phyloP scores from a whole-genome alignment of 1,140 invertebrate species.

The Aleiodes sp. region DNA sequence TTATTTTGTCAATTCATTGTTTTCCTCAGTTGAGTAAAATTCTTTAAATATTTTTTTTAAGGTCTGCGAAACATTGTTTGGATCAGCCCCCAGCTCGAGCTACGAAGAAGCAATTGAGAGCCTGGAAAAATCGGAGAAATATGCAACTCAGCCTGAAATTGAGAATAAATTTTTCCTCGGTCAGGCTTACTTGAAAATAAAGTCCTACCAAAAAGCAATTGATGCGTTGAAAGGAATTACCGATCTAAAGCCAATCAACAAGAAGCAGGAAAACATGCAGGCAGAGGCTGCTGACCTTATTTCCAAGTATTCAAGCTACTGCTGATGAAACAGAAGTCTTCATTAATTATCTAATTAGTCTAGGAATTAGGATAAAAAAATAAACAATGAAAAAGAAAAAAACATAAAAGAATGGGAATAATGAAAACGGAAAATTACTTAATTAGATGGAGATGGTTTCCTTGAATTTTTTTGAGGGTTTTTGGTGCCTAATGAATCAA shows the following conservation, averaged over 20 bases:
- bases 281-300: conserved; percentile 49
- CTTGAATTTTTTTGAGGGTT: no score
- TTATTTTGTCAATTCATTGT: neutral
- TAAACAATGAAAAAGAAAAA: neutral
- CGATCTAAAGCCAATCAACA: conserved; percentile 52
- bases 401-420: neutral
- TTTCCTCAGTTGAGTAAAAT: neutral
- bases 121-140: conserved; percentile 73
- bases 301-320: conserved; percentile 51
- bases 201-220: conserved; percentile 68
- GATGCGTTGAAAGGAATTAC: conserved; percentile 69
- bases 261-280: conserved; percentile 62
- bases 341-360: neutral
- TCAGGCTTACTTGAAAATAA: conserved; percentile 73
- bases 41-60: conserved; percentile 40
- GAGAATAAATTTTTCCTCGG: conserved; percentile 77
- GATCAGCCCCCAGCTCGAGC: conserved; percentile 72
- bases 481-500: no score
- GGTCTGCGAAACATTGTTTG: conserved; percentile 74
- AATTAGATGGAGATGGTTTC: neutral
- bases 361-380: neutral
- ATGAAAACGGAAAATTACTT: neutral
- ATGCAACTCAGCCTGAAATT: conserved; percentile 72
- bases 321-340: conserved; percentile 35
- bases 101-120: conserved; percentile 74